Base-by-base conservation (phyloP, 2,113 vertebrate species). In the Muntiacus reevesi region DNA sequence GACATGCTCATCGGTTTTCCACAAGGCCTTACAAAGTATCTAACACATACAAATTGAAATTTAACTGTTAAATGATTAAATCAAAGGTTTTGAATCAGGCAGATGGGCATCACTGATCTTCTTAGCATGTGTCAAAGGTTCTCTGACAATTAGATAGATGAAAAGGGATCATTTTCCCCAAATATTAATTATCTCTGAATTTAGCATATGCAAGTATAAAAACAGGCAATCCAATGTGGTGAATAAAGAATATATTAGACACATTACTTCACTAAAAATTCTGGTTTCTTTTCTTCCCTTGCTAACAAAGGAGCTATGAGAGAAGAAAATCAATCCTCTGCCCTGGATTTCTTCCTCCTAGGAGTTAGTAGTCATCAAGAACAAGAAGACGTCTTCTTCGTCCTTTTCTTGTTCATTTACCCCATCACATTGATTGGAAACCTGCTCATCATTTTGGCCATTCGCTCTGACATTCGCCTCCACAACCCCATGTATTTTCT, bases 401-500 rank as follows among this genome's bases (percentile, higher is more conserved):
- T 84, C 50, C 82, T 98, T 40, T 98, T 98, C 87, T n/a, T 98
- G 92, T 82, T 82, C 19, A 54, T 97, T 43, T 98, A 98, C 19
- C 87, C 97, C 50, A 78, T 96, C 85, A 98, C 97, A 6, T 1
- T 98, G 19, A 28, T 88, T 47, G 97, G 97, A 83, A 98, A 98
- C 67, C 43, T 84, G 36, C 87, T 98, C 59, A 98, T 98, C 87
- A 88, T 98, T 62, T 79, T 96, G 5, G 95, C 96, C 91, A 96
- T 97, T 33, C 2, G 0, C 9, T 43, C 33, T 10, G 74, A 97
- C 3, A 1, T 9, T 43, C 27, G 1, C 33, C 92, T 98, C 12
- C 98, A 98, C 85, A 97, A 95, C 2, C 97, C 98, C 71, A 98
- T 98, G 97, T 98, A 98, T 33, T 97, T 98, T 47, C 96, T 98